Conservation (phyloP, 1,140 invertebrate genomes). For the Macrotrachela quadricornifera region DNA sequence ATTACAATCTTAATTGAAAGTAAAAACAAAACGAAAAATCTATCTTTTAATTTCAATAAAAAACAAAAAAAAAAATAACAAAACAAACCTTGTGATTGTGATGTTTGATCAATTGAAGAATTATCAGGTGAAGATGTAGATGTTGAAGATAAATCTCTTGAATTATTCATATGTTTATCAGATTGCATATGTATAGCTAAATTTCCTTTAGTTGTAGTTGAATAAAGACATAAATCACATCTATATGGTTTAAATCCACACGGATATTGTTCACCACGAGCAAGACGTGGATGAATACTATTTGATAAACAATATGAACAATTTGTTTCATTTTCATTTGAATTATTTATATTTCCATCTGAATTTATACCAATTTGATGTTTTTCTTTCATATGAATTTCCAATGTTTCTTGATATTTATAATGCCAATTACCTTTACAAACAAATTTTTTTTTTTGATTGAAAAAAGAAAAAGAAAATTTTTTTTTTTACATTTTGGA, state of each 20-base stretch:
- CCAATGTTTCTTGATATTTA: slow-evolving; percentile 97
- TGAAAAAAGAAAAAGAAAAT: no score
- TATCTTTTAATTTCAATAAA: no score
- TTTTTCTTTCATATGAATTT: slow-evolving; percentile 99
- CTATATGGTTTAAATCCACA: slow-evolving; percentile 80
- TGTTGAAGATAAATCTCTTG: slow-evolving; percentile 95
- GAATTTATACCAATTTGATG: no score
- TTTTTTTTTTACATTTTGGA: no score
- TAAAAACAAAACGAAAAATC: no score
- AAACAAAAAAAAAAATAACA: no score
- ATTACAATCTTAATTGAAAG: no score
- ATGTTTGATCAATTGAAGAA: no score
- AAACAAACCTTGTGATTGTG: no score
- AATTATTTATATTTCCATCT: no score
- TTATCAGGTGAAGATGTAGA: no score
- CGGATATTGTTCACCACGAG: slow-evolving; percentile 88
- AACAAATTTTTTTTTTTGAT: no score
- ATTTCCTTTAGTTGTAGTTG: slow-evolving; percentile 97
- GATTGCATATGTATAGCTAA: slow-evolving; percentile 99
- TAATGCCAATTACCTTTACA: slow-evolving; percentile 99
- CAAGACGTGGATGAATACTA: slow-evolving; percentile 83
- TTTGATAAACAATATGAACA: slow-evolving; percentile 94
- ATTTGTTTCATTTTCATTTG: slow-evolving; percentile 53
- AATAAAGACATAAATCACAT: slow-evolving; percentile 96
- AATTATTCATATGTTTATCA: slow-evolving; percentile 96